Evolutionary conservation across 2,113 vertebrate species (phyloP), one percentile per base, ranked within the genome.

Genomic region (Cochlearius cochlearius): DNA sequence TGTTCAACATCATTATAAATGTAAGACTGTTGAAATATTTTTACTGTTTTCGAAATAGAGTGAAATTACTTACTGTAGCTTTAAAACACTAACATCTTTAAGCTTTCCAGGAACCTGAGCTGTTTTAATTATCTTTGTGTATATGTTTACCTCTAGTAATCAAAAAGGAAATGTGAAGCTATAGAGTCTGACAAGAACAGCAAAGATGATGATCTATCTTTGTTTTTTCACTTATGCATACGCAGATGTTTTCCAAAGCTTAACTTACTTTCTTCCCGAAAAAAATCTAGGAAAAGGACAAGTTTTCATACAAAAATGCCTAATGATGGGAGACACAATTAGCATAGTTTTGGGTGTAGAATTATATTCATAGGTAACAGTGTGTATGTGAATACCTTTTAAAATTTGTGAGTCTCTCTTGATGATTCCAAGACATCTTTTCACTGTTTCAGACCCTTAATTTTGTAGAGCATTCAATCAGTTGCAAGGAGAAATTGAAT

Each of bases 381-480:
- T 23, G 6, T 13, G 14, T 14, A 5, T 26, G 43, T 39, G 30
- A 45, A 15, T 32, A 52, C 9, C 34, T 45, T 47, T 69, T 60
- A 74, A 47, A 15, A 32, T 13, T 49, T 86, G 2, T 64, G 34
- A 41, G 34, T 49, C 3, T 83, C n/a, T 73, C 72, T 9, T 59
- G 69, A 69, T 86, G 94, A 66, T 95, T 89, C 95, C 85, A 38
- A 94, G 41, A 14, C 60, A 74, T 7, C 22, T 81, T 92, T 62
- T 93, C 39, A 9, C 53, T 87, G 43, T 97, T 92, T 71, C 94
- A 99, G 99, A 99, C 99, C 1, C 98, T 99, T 66, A 99, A 99
- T 96, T 99, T 99, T 86, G 99, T 99, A 84, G 99, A 99, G 71
- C 99, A 99, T 97, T 99, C 99, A 32, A 99, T 99, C 96, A 98